Base-by-base conservation (phyloP, 1,140 invertebrate genomes). In the Papilio xuthus region DNA sequence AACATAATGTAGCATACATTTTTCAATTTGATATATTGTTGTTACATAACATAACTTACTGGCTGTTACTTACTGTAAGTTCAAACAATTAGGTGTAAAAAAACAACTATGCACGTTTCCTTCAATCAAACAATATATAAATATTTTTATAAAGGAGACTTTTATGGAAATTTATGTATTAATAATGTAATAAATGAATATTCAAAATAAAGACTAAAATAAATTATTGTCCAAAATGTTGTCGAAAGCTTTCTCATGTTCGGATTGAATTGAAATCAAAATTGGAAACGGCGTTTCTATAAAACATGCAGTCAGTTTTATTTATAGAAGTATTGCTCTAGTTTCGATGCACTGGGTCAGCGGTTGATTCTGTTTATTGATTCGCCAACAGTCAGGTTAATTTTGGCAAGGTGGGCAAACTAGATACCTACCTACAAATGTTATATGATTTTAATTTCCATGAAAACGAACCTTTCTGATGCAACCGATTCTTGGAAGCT, bases 291-390 rank as follows among this genome's bases (percentile, higher is more conserved):
- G 81, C 86, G 85, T 84, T 86, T 81, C 81, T 76, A 84, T 88
- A 84, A 87, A 88, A 85, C 80, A 84, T 82, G 80, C 80, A 85
- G 86, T 85, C 81, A 79, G 81, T 80, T 86, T 87, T 90, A 90
- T 91, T 88, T 89, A 85, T 84, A 88, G 84, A 81, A 79, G 85
- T 85, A 85, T 78, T 83, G 90, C 74, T 88, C 88, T 84, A 89
- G 87, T 90, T 92, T 84, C 84, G 84, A 77, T 86, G 81, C 82
- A 88, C 67, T 88, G 81, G 89, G 88, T 90, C 89, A 92, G 87
- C 86, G 79, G 79, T 85, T 74, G 82, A 86, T 78, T 83, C 85
- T 86, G 84, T 89, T 86, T 92, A 92, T 92, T 90, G 90, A 92
- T 92, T 90, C 80, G 85, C 84, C 82, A 86, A 84, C 86, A 79